These are phyloP conservation scores for Pinna nobilis DNA, from an alignment of 1,140 invertebrate species.

Conservation along the genomic window DNA sequence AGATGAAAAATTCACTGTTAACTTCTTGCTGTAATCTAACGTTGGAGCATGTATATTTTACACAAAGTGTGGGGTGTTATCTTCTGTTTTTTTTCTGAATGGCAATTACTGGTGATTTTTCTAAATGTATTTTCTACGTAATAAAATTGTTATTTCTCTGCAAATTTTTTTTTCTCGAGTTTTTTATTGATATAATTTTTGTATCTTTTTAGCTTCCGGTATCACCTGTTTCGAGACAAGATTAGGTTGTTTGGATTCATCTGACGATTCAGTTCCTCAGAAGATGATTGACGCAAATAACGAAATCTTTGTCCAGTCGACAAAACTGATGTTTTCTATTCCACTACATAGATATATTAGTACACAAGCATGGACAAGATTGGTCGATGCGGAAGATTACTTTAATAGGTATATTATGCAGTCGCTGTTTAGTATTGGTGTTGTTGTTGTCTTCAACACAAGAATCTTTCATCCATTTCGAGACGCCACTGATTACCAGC, in stretches of 20 bases:
- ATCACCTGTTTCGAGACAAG: slow-evolving; percentile 72
- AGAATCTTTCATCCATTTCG: too few relatives aligned
- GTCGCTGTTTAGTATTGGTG: too few relatives aligned
- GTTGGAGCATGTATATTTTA: too few relatives aligned
- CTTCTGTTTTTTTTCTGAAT: too few relatives aligned
- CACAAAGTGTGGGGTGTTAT: too few relatives aligned
- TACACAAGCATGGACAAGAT: slow-evolving; percentile 67
- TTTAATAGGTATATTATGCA: slow-evolving; percentile 68
- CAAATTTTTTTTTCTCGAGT: too few relatives aligned
- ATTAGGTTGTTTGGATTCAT: slow-evolving; percentile 57
- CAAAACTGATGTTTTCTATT: slow-evolving; percentile 67
- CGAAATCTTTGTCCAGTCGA: slow-evolving; percentile 70
- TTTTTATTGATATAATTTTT: not conserved
- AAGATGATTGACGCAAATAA: slow-evolving; percentile 66
- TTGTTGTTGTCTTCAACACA: slow-evolving; percentile 12
- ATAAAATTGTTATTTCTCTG: too few relatives aligned
- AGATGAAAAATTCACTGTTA: too few relatives aligned
- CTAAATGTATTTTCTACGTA: too few relatives aligned
- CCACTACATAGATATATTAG: slow-evolving; percentile 66
- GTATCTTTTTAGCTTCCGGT: slow-evolving; percentile 60
- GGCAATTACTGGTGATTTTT: too few relatives aligned
- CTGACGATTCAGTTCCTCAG: slow-evolving; percentile 55
- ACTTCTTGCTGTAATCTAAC: too few relatives aligned
- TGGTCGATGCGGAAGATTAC: slow-evolving; percentile 68
- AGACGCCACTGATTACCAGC: too few relatives aligned